Evolutionary conservation across 2,797 vertebrate species (phyloP), one percentile per base, ranked within the genome.

Genomic region (Setipinna tenuifilis): DNA sequence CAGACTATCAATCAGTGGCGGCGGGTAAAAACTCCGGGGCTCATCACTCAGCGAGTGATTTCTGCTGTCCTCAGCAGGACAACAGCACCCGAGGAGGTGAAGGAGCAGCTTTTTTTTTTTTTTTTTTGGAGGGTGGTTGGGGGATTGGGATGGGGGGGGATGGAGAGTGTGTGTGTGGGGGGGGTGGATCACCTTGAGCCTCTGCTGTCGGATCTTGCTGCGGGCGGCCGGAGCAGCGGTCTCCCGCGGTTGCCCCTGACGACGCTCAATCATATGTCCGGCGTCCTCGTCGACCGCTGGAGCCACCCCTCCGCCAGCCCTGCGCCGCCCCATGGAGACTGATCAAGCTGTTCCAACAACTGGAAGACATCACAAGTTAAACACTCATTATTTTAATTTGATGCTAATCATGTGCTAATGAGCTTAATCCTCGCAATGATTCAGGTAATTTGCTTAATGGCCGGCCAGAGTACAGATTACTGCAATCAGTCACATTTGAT

Each of bases 371-470:
- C 97, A 97, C 96, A 98, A 99, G 97, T 99, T 98, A 99, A 98
- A 98, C 97, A 98, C 97, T 98, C 98, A 98, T 99, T 99, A 99
- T 98, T 98, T 98, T 99, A 99, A 99, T 99, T 99, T 97, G 97
- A 99, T 98, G 98, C 97, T 99, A 99, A 99, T 99, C 98, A 98
- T 98, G 97, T 99, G 98, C 98, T 99, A 99, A 99, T 99, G 98
- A 99, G 98, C 98, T 97, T 98, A 99, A 99, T 99, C 97, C 97
- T 98, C 95, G 95, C 98, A 98, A 97, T 98, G 97, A 98, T 98
- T 99, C 98, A 98, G 98, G 98, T 99, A 99, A 99, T 99, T 99
- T 99, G 97, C 98, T 98, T 99, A 99, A 99, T 98, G 97, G 96
- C 97, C 97, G 97, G 97, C 96, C 95, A 96, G 97, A 96, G 97